Evolutionary conservation across 2,888 invertebrate species (phyloP).

Genomic region (Acronicta psi): DNA sequence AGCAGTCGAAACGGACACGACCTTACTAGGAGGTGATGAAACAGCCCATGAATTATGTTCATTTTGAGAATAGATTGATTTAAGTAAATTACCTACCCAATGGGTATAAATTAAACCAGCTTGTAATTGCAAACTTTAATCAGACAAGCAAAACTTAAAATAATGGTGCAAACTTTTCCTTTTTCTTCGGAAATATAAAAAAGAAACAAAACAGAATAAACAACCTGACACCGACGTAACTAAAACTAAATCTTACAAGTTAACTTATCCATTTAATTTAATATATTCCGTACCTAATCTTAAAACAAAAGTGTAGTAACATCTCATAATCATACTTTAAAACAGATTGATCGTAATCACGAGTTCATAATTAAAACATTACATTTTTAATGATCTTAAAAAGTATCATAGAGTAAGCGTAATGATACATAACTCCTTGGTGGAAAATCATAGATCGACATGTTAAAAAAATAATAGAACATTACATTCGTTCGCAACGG

Average conservation of each 20-base stretch:
- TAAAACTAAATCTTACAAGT: conserved; percentile 48
- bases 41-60: no score
- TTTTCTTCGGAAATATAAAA: conserved; percentile 64
- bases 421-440: conserved; percentile 81
- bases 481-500: conserved; percentile 61
- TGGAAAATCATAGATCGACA: conserved; percentile 35
- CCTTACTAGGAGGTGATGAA: no score
- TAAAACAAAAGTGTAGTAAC: conserved; percentile 66
- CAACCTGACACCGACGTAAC: conserved; percentile 56
- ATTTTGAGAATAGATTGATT: no score
- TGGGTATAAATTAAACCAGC: conserved; percentile 46
- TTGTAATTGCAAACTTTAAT: conserved; percentile 70
- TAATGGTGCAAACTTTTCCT: conserved; percentile 73
- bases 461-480: conserved; percentile 6
- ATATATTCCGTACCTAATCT: conserved; percentile 66
- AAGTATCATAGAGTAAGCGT: conserved; percentile 66
- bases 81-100: no score
- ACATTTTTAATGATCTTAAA: conserved; percentile 62
- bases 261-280: conserved; percentile 65
- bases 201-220: conserved; percentile 64
- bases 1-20: no score
- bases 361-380: conserved; percentile 87
- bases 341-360: conserved; percentile 79
- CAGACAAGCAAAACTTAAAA: conserved; percentile 80
- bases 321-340: conserved; percentile 84